Percentiles rank a stretch among this genome's conserved stretches.
Conservation (phyloP, 2,888 invertebrate genomes). For the Meliscaeva auricollis region DNA sequence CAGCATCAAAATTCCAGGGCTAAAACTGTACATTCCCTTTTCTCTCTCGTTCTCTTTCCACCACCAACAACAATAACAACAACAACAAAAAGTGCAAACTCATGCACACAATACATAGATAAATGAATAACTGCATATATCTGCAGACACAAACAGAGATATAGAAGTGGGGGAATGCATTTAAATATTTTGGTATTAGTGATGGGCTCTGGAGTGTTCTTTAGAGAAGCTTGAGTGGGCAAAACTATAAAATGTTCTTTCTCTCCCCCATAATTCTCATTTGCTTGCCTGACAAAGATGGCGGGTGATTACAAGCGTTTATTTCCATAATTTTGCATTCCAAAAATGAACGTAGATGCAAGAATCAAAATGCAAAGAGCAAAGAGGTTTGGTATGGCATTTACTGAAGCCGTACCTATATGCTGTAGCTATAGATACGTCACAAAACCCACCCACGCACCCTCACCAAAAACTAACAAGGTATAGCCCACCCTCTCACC, state of each 20-base stretch:
- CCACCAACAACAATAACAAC: too few species aligned
- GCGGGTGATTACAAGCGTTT: conserved; percentile 71
- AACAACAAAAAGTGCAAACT: neutral
- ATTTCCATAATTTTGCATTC: conserved; percentile 75
- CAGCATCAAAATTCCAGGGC: conserved; percentile 7
- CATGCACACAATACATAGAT: conserved; percentile 15
- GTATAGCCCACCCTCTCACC: neutral
- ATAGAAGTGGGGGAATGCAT: conserved; percentile 64
- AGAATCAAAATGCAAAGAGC: conserved; percentile 56
- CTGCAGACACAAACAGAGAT: conserved; percentile 41
- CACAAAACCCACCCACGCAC: conserved; percentile 1
- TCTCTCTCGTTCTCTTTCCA: conserved; percentile 15
- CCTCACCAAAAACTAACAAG: conserved; percentile 3
- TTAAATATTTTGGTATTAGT: conserved; percentile 74
- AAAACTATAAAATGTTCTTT: conserved; percentile 40
- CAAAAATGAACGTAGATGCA: conserved; percentile 58
- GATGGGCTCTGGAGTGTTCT: conserved; percentile 61
- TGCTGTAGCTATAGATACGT: conserved; percentile 5
- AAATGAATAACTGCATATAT: conserved; percentile 36
- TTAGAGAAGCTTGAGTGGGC: conserved; percentile 48
- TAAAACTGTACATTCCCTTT: neutral
- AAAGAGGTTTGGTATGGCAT: conserved; percentile 10
- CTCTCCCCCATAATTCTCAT: neutral
- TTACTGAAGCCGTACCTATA: conserved; percentile 39
- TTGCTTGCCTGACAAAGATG: conserved; percentile 53